Evolutionary conservation across 2,888 invertebrate species (phyloP).

Genomic region (Scaptomyza tumidula): DNA sequence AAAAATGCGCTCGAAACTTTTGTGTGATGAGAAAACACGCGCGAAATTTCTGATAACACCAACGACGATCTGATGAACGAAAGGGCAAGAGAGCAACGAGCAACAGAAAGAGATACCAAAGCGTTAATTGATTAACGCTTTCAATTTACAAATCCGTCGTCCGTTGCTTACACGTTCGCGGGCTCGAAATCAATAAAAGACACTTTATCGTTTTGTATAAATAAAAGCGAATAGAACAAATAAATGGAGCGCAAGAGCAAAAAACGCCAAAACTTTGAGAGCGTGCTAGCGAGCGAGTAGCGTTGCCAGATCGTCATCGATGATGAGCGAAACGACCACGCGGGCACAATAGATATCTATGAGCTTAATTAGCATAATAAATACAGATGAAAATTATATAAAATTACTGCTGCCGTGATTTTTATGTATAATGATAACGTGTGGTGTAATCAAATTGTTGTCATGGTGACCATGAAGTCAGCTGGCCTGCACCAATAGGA

Average conservation of each 20-base stretch:
- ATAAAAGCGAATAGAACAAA: slow-evolving; percentile 67
- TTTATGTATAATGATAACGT: neutral
- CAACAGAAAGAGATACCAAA: slow-evolving; percentile 14
- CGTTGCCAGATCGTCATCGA: slow-evolving; percentile 60
- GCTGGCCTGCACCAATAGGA: slow-evolving; percentile 3
- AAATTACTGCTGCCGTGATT: neutral
- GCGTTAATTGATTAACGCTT: slow-evolving; percentile 66
- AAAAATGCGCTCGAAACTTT: slow-evolving; percentile 29
- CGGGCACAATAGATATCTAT: neutral
- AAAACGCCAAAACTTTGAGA: slow-evolving; percentile 41
- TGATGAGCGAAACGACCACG: neutral
- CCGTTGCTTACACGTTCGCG: slow-evolving; percentile 34
- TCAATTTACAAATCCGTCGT: slow-evolving; percentile 60
- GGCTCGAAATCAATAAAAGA: slow-evolving; percentile 62
- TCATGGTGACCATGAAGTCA: slow-evolving; percentile 18
- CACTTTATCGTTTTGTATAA: slow-evolving; percentile 60
- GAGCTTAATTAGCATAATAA: neutral
- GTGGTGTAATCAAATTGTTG: slow-evolving; percentile 1
- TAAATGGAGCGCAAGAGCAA: slow-evolving; percentile 60
- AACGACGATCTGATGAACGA: slow-evolving; percentile 37
- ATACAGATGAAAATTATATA: neutral
- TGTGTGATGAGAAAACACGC: slow-evolving; percentile 47
- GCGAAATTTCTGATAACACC: slow-evolving; percentile 59
- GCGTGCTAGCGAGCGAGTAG: slow-evolving; percentile 34
- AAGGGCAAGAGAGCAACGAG: slow-evolving; percentile 23